Conservation (phyloP, 2,797 vertebrate species). For the Catharus ustulatus region DNA sequence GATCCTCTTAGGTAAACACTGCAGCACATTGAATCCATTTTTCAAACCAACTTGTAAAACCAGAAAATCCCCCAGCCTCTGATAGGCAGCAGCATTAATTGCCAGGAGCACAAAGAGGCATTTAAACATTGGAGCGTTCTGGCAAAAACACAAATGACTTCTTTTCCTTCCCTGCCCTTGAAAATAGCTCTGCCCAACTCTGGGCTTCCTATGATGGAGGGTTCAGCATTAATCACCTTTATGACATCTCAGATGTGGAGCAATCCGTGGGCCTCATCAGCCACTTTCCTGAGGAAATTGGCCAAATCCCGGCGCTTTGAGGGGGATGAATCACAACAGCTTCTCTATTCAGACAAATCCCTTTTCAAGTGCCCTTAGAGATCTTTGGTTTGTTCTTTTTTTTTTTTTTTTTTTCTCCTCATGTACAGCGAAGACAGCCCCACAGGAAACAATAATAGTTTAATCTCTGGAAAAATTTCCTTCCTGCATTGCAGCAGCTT, state of each 20-base stretch:
- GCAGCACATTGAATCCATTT: slow-evolving; percentile 72
- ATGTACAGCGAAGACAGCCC: slow-evolving; percentile 76
- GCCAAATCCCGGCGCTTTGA: slow-evolving; percentile 73
- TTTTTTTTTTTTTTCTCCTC: background rate
- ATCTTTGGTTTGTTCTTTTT: slow-evolving; percentile 15
- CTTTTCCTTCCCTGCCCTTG: slow-evolving; percentile 69
- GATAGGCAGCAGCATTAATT: slow-evolving; percentile 67
- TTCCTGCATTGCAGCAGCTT: slow-evolving; percentile 77
- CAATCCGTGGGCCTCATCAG: slow-evolving; percentile 78
- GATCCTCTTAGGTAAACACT: slow-evolving; percentile 67
- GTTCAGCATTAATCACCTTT: slow-evolving; percentile 81
- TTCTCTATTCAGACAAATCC: slow-evolving; percentile 81
- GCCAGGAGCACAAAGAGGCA: slow-evolving; percentile 75
- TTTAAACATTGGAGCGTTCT: slow-evolving; percentile 69
- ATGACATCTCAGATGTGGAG: slow-evolving; percentile 77
- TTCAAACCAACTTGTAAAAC: slow-evolving; percentile 70
- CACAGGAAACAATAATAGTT: slow-evolving; percentile 86
- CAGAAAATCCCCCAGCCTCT: slow-evolving; percentile 64
- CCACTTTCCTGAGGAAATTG: slow-evolving; percentile 85
- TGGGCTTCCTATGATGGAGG: slow-evolving; percentile 75
- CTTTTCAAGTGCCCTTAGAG: slow-evolving; percentile 80
- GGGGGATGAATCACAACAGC: slow-evolving; percentile 77
- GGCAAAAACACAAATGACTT: slow-evolving; percentile 76
- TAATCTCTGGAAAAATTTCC: slow-evolving; percentile 86
- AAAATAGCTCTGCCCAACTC: slow-evolving; percentile 78